phyloP scores from a whole-genome alignment of 1,140 invertebrate genomes.

The Cydia pomonella region DNA sequence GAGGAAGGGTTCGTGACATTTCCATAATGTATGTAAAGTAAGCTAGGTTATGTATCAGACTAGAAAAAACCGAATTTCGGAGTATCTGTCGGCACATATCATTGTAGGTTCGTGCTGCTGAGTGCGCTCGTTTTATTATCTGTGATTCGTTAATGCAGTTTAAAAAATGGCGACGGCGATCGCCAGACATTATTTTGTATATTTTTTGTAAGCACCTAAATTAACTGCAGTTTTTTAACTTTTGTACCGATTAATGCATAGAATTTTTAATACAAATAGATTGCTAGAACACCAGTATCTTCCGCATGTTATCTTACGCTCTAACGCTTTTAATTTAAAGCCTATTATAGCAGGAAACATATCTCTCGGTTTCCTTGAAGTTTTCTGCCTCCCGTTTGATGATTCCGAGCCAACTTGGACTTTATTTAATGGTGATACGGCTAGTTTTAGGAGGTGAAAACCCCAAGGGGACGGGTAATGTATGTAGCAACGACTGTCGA shows the following conservation, averaged over 20 bases:
- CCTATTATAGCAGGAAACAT: not conserved
- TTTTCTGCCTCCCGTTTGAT: conserved; percentile 36
- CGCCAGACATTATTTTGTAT: conserved; percentile 53
- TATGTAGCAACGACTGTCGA: conserved; percentile 48
- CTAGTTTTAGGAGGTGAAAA: conserved; percentile 34
- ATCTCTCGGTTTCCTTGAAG: not conserved
- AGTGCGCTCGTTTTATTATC: conserved; percentile 58
- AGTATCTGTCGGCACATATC: conserved; percentile 68
- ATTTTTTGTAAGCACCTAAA: conserved; percentile 49
- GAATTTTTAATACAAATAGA: conserved; percentile 20
- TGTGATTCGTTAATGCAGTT: conserved; percentile 71
- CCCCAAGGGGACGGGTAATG: conserved; percentile 15
- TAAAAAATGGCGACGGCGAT: conserved; percentile 40
- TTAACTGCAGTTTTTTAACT: conserved; percentile 29
- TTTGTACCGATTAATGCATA: conserved; percentile 15
- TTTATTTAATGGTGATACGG: conserved; percentile 43
- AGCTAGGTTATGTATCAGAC: conserved; percentile 46
- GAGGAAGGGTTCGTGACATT: conserved; percentile 74
- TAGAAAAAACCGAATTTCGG: conserved; percentile 41
- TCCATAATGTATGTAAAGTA: conserved; percentile 63
- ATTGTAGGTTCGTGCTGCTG: conserved; percentile 53
- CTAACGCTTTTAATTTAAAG: conserved; percentile 1
- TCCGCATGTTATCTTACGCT: conserved; percentile 25
- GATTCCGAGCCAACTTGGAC: conserved; percentile 63
- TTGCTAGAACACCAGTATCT: conserved; percentile 26